Base-by-base conservation (phyloP, 2,113 vertebrate species). In the Engraulis encrasicolus region DNA sequence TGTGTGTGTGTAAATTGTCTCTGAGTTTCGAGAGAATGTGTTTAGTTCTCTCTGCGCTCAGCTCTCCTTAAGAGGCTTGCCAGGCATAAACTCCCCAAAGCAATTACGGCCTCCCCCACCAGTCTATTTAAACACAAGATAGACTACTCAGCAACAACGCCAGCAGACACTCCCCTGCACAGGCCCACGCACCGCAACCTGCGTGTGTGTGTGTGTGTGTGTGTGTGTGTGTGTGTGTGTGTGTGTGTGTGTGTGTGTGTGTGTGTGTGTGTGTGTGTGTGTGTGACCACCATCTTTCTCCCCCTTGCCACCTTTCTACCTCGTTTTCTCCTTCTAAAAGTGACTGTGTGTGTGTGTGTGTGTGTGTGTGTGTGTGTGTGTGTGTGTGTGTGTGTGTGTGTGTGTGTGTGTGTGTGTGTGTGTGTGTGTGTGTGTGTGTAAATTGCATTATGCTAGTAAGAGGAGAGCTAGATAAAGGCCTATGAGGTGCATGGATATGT, bases 181-280 rank as follows among this genome's bases (percentile, higher is more conserved):
- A n/a, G n/a, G n/a, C n/a, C n/a, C n/a, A 58, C 20, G 23, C 54
- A 58, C 54, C 9, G 19, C 6, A 6, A 6, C 2, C 20, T 7
- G 54, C 20, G 54, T 20, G 18, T 58, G 54, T n/a, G 18, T 58
- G 54, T 58, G 54, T 58, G 54, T 58, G 54, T 58, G 54, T 58
- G 54, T n/a, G 54, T 58, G 54, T 58, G 54, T 58, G 54, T 2
- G 54, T 45, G 54, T 20, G 54, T 58, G 18, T 58, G 54, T n/a
- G 18, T 58, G 54, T 58, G 54, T 58, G 54, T 58, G 54, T n/a
- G 54, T 58, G 54, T 58, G 54, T 58, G 54, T 2, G 54, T 20
- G 54, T 58, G 54, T 58, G 54, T 58, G 54, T 58, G 54, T 58
- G 54, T 58, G 54, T 58, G 54, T n/a, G 54, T 58, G 18, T 58